Evolutionary conservation across 2,113 vertebrate genomes (phyloP), one percentile per base, ranked within the genome.

Genomic region (Sylvia atricapilla): DNA sequence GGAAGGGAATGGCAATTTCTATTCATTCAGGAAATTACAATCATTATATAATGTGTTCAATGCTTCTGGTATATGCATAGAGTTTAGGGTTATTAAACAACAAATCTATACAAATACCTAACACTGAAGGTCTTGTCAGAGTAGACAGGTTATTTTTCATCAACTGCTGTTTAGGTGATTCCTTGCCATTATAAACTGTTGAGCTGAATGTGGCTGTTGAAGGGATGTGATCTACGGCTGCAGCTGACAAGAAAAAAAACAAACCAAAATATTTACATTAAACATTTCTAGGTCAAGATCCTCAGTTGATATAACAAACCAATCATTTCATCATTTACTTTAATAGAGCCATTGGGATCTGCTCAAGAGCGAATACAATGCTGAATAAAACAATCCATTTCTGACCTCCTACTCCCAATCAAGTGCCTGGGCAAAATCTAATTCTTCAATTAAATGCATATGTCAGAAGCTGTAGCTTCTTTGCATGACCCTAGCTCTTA

Each of bases 151-250:
- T 97, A 73, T 56, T 98, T 95, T 98, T 98, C 69, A 86, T 75
- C 89, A 98, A 15, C 11, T 97, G 98, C 66, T 98, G 98, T 73
- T 96, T 96, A 30, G 98, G 96, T 17, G 98, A 97, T 39, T 99
- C 98, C 92, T 93, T 98, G 94, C 98, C 98, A 21, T 99, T 99
- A 95, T 98, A 97, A 93, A 97, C 85, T 47, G 96, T 88, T 16
- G 98, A 92, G 28, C 93, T 87, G 16, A 98, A 94, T 0, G 90
- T 84, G 46, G 93, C 56, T 21, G 98, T 95, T 31, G 97, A 86
- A 14, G 96, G 85, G 28, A 86, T 70, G 43, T 97, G 96, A 64
- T 99, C 98, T 35, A 94, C 18, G 11, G 95, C 94, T 39, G 96
- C 80, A 78, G 97, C 98, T 97, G 96, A 41, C 20, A 67, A 92